phyloP scores from a whole-genome alignment of 1,140 invertebrate genomes.

The Sarcophaga peregrina region DNA sequence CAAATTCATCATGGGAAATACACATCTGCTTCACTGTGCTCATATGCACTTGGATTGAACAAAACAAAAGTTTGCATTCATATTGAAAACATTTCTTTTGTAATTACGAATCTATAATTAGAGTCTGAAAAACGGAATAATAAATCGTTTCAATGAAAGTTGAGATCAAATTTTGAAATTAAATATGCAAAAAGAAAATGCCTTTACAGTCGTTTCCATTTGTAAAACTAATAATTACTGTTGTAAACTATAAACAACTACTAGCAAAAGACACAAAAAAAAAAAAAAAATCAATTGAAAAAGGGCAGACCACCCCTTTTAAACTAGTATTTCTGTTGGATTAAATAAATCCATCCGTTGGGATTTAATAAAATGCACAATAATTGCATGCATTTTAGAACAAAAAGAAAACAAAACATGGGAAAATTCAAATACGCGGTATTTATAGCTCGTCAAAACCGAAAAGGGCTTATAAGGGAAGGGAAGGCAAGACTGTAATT shows the following conservation, averaged over 20 bases:
- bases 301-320: background rate
- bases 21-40: background rate
- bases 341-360: too few species aligned
- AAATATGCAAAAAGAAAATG: background rate
- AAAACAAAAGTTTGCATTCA: too few species aligned
- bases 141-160: background rate
- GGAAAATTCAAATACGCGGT: too few species aligned
- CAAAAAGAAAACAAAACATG: too few species aligned
- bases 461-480: too few species aligned
- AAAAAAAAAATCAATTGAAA: too few species aligned
- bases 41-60: too few species aligned
- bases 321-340: background rate
- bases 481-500: too few species aligned
- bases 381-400: background rate
- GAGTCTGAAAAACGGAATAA: background rate
- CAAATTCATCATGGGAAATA: background rate
- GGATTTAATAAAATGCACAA: background rate
- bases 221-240: background rate
- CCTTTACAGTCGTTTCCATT: background rate
- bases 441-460: too few species aligned
- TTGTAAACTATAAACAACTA: background rate
- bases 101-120: conserved; percentile 7
- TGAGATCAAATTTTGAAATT: background rate
- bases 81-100: background rate
- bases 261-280: background rate